phyloP scores from a whole-genome alignment of 2,888 invertebrate genomes.

The Acronicta aceris region DNA sequence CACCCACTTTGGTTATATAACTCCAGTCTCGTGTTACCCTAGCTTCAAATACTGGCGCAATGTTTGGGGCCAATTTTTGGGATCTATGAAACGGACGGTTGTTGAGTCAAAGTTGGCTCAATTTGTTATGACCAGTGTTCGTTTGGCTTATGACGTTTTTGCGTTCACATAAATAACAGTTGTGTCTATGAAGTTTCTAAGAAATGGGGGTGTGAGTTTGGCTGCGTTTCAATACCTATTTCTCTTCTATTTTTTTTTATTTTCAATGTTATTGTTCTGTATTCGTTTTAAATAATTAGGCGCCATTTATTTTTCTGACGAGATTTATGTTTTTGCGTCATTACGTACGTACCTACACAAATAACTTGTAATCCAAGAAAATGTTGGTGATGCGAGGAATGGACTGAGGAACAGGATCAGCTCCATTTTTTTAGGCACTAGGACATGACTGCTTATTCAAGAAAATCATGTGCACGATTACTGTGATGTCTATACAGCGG shows the following conservation, averaged over 20 bases:
- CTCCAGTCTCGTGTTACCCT: conserved; percentile 36
- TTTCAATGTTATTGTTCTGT: conserved; percentile 7
- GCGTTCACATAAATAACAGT: conserved; percentile 1
- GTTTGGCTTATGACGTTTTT: neutral
- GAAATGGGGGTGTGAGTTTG: conserved; percentile 28
- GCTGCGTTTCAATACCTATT: conserved; percentile 9
- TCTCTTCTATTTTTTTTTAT: conserved; percentile 13
- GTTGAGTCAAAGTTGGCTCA: neutral
- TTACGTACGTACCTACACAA: neutral
- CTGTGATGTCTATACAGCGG: too few species aligned
- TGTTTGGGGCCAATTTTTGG: conserved; percentile 2
- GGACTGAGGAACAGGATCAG: too few species aligned
- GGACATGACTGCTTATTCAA: neutral
- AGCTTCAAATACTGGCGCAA: neutral
- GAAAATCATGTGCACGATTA: too few species aligned
- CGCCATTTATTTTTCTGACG: conserved; percentile 16
- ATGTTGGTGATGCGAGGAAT: too few species aligned
- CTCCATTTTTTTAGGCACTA: neutral
- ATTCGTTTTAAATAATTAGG: conserved; percentile 4
- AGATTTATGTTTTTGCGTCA: neutral
- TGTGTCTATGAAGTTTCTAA: conserved; percentile 6
- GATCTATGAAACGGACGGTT: too few species aligned
- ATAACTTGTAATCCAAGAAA: neutral
- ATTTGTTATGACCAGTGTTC: too few species aligned
- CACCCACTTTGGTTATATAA: conserved; percentile 54